Base-by-base conservation (phyloP, 2,888 invertebrate species). In the Nysson spinosus region DNA sequence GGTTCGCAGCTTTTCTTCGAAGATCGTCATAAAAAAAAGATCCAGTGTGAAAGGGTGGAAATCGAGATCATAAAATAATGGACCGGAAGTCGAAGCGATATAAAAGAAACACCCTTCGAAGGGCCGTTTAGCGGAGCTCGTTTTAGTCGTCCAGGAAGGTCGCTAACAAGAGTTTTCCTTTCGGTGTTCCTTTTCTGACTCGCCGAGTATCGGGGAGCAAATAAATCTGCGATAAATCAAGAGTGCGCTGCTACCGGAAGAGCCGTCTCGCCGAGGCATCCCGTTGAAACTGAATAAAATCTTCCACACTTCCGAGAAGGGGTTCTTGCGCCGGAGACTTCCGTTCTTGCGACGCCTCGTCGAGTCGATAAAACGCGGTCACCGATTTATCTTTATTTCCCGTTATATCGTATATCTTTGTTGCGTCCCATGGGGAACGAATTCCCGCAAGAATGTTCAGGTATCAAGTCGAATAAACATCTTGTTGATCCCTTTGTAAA, bases 191-290 rank as follows among this genome's bases (percentile, higher is more conserved):
- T 49, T 61, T 52, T 37, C n/a, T n/a, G n/a, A n/a, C n/a, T 39
- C 43, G 26, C 11, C 34, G 14, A 9, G n/a, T n/a, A n/a, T n/a
- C n/a, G n/a, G 39, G 28, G 34, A 47, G 9, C 47, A 52, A 57
- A 57, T 57, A 52, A 52, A 57, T 64, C 63, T 26, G 32, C 32
- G 26, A 66, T 64, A 66, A 66, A 66, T 66, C 63, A 64, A 52
- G 42, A 16, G 39, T 4, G 3, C 4, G 9, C 3, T 17, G 20
- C 26, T 9, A 30, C 40, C 46, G 61, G 64, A 64, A 61, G 61
- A 34, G 44, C 32, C 35, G 47, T 49, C 61, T 43, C 47, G 49
- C 32, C 61, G 51, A 3, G 9, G 44, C 42, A 11, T 9, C 43
- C 37, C 60, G 44, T n/a, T 44, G 62, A 60, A 60, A 60, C 60